Percentiles rank a stretch among this genome's conserved stretches.
Conservation (phyloP, 2,888 invertebrate genomes). For the Watsonalla binaria region DNA sequence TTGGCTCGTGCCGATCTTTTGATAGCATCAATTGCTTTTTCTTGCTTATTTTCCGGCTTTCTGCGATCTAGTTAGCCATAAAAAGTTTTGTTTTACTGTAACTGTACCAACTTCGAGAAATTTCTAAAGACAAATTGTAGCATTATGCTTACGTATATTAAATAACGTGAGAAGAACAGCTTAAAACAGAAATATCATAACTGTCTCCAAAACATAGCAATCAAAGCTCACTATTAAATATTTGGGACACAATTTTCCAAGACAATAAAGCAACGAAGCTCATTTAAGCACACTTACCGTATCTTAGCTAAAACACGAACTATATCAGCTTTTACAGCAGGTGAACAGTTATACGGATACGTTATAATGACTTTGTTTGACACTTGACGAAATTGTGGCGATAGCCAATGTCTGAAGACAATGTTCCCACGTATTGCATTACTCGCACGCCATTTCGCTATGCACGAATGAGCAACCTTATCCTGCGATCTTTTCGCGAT, state of each 20-base stretch:
- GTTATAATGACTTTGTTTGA: conserved; percentile 1
- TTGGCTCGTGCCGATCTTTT: not conserved
- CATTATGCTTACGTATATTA: too few relatives aligned
- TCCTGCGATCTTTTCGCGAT: conserved; percentile 11
- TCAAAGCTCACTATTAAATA: not conserved
- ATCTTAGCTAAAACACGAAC: not conserved
- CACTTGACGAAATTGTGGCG: not conserved
- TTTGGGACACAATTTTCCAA: not conserved
- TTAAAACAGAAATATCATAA: not conserved
- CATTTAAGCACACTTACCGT: not conserved
- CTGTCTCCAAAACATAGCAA: not conserved
- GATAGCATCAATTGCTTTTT: not conserved
- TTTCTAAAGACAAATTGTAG: too few relatives aligned
- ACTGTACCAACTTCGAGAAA: too few relatives aligned
- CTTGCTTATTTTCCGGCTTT: not conserved
- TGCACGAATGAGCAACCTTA: conserved; percentile 18
- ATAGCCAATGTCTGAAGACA: not conserved
- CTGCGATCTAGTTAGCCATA: not conserved
- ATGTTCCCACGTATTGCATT: conserved; percentile 2
- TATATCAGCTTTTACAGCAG: not conserved
- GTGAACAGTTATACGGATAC: not conserved
- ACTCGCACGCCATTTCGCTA: conserved; percentile 15
- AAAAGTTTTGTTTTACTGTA: too few relatives aligned
- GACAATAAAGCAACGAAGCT: not conserved
- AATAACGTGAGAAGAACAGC: not conserved